Percentiles rank a stretch among this genome's conserved stretches.
Conservation (phyloP, 2,888 invertebrate genomes). For the Altica lythri region DNA sequence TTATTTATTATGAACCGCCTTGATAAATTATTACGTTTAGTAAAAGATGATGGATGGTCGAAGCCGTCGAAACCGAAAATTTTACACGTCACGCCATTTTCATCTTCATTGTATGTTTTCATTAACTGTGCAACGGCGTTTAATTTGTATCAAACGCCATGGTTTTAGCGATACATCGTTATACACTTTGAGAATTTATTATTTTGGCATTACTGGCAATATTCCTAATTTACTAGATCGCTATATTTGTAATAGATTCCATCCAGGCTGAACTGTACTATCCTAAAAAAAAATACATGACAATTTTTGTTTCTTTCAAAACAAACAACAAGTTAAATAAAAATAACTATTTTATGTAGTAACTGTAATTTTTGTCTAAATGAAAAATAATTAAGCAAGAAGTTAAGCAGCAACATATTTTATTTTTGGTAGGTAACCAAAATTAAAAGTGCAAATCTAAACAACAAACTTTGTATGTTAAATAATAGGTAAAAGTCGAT, state of each 20-base stretch:
- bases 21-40: conserved; percentile 42
- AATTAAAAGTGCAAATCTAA: no score
- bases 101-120: conserved; percentile 40
- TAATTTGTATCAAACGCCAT: conserved; percentile 36
- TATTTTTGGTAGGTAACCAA: no score
- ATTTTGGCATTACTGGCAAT: conserved; percentile 29
- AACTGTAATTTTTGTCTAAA: no score
- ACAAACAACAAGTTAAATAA: no score
- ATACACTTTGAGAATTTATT: conserved; percentile 35
- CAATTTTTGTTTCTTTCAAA: no score
- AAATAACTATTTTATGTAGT: no score
- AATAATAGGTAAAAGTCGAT: no score
- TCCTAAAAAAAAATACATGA: no score
- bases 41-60: conserved; percentile 40
- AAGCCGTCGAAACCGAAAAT: conserved; percentile 38
- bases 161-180: conserved; percentile 36
- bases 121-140: conserved; percentile 38
- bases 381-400: no score
- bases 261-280: no score
- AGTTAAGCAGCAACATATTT: no score
- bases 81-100: conserved; percentile 41
- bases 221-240: conserved; percentile 21
- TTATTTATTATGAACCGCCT: conserved; percentile 38
- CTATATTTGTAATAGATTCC: not conserved
- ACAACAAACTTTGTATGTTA: no score